Percentiles rank a stretch among this genome's conserved stretches.
Conservation (phyloP, 35 echinoderm and acorn worm genomes). For the Strongylocentrotus purpuratus region DNA sequence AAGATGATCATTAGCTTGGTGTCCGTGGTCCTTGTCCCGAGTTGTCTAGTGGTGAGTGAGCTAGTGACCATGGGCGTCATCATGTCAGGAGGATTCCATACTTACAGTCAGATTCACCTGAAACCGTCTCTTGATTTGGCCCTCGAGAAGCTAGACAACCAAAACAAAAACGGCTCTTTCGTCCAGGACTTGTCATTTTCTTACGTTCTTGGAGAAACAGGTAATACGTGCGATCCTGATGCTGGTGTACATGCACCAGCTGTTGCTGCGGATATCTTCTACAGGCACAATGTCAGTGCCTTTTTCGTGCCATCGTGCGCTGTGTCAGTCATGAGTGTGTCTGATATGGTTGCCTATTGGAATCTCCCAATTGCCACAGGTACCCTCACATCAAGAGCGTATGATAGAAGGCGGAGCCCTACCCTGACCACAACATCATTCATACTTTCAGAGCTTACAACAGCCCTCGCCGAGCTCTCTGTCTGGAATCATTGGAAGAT, state of each 20-base stretch:
- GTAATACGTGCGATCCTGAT: background rate
- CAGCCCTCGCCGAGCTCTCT: background rate
- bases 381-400: background rate
- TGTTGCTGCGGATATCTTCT: constrained; percentile 61
- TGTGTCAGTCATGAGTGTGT: background rate
- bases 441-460: background rate
- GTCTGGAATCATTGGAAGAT: background rate
- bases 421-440: background rate
- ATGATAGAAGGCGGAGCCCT: background rate
- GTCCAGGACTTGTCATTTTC: background rate
- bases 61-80: background rate
- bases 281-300: constrained; percentile 61
- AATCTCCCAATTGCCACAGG: constrained; percentile 26
- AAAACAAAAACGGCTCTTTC: background rate
- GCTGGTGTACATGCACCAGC: constrained; percentile 40
- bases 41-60: background rate
- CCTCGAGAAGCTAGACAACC: background rate
- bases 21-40: background rate
- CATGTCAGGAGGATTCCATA: background rate
- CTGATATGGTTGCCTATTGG: constrained; percentile 33
- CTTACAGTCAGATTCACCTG: constrained; percentile 27
- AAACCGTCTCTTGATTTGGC: background rate
- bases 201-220: background rate
- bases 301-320: constrained; percentile 37
- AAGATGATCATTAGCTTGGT: background rate